Evolutionary conservation across 1,140 invertebrate species (phyloP), one percentile per base, ranked within the genome.

Genomic region (Apis cerana): DNA sequence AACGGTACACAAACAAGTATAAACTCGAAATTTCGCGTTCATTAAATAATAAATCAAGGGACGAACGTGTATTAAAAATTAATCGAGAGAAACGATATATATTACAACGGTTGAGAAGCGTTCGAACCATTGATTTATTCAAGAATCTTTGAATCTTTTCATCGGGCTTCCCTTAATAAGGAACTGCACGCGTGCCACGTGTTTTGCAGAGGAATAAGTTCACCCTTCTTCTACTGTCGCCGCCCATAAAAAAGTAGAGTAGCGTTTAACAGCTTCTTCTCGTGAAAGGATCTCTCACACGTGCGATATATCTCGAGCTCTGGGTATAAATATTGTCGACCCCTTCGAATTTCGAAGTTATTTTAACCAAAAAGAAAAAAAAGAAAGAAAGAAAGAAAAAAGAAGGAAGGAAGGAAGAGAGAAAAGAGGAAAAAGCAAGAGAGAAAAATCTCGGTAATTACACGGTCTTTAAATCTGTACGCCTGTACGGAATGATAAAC

Each of bases 211-310:
- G 48, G 5, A n/a, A 10, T 48, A 50, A 68, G 9, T 21, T 58
- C 62, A 52, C 62, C 72, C 80, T 76, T 56, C 52, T 43, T 7
- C 43, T 10, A 23, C 52, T 67, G n/a, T 52, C 72, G 54, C 80
- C 64, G 19, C 54, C 2, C 15, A 15, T 59, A 13, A 21, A 48
- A 82, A 80, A 65, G 61, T 75, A 21, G 70, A 80, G 61, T 54
- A 33, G 2, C 70, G 64, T 74, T 80, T 80, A 80, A 23, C 70
- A 80, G 78, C 17, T 61, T 59, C 78, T 56, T 54, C 58, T 13
- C 15, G 12, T 27, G 17, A 74, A 65, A 65, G 54, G 17, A 50
- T 74, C 23, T 56, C 58, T 54, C 68, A 27, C 77, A 56, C 17
- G 48, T 71, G 77, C 21, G 33, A 70, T 61, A 9, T n/a, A 79